These are phyloP conservation scores for Grammomys surdaster DNA, from an alignment of 2,113 vertebrate species.

Conservation along the genomic window DNA sequence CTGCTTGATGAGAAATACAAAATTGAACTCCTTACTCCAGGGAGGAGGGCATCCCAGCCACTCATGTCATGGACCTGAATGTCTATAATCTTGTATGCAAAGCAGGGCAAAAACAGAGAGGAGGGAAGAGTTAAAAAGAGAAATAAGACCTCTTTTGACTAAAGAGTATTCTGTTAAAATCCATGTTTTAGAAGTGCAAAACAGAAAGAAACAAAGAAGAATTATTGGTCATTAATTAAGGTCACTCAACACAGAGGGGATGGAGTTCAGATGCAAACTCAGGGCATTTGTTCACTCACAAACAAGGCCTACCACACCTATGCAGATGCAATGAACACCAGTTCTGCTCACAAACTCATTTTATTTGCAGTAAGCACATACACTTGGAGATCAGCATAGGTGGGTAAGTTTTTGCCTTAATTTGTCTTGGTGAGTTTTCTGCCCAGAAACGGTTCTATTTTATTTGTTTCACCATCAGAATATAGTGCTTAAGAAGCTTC, in stretches of 20 bases:
- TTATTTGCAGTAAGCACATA: neutral
- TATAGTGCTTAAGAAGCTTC: neutral
- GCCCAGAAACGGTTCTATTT: neutral
- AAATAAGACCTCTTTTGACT: neutral
- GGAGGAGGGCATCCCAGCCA: neutral
- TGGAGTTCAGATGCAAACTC: neutral
- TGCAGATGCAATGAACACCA: neutral
- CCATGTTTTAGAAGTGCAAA: neutral
- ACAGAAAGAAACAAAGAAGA: neutral
- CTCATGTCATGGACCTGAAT: neutral
- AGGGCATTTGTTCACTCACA: too few relatives aligned
- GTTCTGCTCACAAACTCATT: too few relatives aligned
- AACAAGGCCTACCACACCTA: neutral
- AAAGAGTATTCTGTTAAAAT: neutral
- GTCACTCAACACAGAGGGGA: neutral
- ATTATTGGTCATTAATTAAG: neutral
- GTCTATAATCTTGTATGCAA: neutral
- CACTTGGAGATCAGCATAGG: neutral
- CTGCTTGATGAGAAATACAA: neutral
- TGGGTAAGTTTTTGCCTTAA: neutral
- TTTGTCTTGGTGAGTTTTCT: neutral
- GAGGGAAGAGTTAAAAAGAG: neutral
- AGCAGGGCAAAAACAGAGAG: too few relatives aligned
- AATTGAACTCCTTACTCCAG: neutral
- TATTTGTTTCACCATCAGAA: neutral